Base-by-base conservation (phyloP, 1,140 invertebrate species). In the Drosophila santomea region DNA sequence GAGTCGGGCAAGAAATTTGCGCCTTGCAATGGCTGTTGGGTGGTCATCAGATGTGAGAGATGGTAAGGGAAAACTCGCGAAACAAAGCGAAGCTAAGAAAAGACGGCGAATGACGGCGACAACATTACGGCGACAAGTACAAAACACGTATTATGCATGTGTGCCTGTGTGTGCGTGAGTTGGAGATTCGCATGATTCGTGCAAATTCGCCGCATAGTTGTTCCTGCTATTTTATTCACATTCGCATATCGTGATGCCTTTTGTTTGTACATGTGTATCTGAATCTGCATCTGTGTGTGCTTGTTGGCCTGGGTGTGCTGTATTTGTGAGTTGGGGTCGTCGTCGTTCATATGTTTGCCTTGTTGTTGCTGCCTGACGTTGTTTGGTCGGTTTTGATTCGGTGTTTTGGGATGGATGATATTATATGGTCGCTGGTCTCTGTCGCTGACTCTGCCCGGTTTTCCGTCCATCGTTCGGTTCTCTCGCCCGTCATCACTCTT, bases 321-420 rank as follows among this genome's bases (percentile, higher is more conserved):
- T 32, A 32, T 78, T 69, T 74, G 57, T 80, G 74, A 59, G 72
- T 83, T 69, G 76, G 84, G 79, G 84, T 78, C 80, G 84, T 78
- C 77, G 84, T 78, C 84, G 84, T 89, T 85, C 84, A 89, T 78
- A 80, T 73, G 73, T 88, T 78, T 77, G 64, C 55, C 73, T 74
- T 76, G 35, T 74, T 82, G 61, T 78, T 82, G 75, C 68, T 75
- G 48, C 25, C 41, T 44, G 51, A 63, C 86, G 82, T 89, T 89
- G 84, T 89, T 89, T 89, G 85, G 84, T 89, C 84, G 84, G 84
- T 84, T 89, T 89, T 89, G 80, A 89, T 89, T 88, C 84, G 85
- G 85, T 84, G 89, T 90, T 85, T 76, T 76, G 73, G 84, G 85
- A 90, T 85, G 85, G 84, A 85, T 89, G 83, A 88, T 88, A 88